Conservation (phyloP, 2,888 invertebrate species). For the Euplagia quadripunctaria region DNA sequence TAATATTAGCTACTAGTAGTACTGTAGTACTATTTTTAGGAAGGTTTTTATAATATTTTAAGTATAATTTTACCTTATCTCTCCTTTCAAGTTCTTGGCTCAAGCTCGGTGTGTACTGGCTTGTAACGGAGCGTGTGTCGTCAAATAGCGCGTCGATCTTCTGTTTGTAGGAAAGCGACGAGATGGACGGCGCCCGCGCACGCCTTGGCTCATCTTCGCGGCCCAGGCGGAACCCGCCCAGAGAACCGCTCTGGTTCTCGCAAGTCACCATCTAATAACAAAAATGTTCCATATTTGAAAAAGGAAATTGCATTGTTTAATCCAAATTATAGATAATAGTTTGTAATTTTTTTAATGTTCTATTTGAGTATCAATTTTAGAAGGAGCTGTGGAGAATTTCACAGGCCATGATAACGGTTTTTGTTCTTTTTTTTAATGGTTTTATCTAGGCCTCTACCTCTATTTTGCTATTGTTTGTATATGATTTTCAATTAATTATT, state of each 20-base stretch:
- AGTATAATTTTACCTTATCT: conserved; percentile 67
- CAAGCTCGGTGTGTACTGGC: conserved; percentile 70
- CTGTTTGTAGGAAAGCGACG: conserved; percentile 91
- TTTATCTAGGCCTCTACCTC: too few species aligned
- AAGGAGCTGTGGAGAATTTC: too few species aligned
- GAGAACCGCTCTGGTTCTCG: conserved; percentile 74
- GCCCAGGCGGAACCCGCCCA: conserved; percentile 80
- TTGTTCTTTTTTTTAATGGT: too few species aligned
- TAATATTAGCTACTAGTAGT: too few species aligned
- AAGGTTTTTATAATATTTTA: not conserved
- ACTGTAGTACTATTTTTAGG: too few species aligned
- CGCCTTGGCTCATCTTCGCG: conserved; percentile 78
- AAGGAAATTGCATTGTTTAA: not conserved
- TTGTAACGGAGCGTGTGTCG: conserved; percentile 88
- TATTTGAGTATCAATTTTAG: too few species aligned
- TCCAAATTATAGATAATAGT: not conserved
- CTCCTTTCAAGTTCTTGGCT: conserved; percentile 65
- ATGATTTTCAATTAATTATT: too few species aligned
- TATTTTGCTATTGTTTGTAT: too few species aligned
- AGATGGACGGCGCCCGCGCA: conserved; percentile 78
- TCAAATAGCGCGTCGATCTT: conserved; percentile 96
- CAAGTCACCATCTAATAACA: conserved; percentile 81
- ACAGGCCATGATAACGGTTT: too few species aligned
- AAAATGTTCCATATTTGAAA: not conserved
- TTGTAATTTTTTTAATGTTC: too few species aligned